phyloP scores from a whole-genome alignment of 2,888 invertebrate species.

The Pherbina coryleti region DNA sequence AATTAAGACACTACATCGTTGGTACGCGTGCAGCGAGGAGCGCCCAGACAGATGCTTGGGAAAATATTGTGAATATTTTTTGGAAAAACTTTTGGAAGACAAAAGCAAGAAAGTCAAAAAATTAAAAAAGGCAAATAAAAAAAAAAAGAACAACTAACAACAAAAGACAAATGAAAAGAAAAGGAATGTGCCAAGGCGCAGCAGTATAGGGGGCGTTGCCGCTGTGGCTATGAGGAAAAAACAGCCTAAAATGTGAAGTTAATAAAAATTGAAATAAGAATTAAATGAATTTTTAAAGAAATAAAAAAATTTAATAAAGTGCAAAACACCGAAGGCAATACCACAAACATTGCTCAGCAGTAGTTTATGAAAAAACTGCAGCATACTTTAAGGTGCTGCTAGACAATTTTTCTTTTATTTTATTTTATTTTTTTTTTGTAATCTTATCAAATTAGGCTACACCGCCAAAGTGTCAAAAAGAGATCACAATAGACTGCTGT shows the following conservation, averaged over 20 bases:
- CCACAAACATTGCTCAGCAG: not conserved
- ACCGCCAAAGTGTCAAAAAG: not conserved
- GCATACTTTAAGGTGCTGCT: conserved; percentile 35
- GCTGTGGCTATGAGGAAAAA: not conserved
- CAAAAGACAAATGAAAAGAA: conserved; percentile 36
- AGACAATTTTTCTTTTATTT: not conserved
- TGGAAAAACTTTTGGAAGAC: not conserved
- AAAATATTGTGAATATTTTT: not conserved
- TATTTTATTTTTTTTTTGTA: not conserved
- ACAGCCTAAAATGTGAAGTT: not conserved
- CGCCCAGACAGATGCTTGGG: not conserved
- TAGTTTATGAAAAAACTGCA: conserved; percentile 30
- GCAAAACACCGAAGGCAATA: not conserved
- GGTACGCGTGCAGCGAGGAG: conserved; percentile 35
- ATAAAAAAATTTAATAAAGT: not conserved
- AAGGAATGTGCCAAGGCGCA: no score
- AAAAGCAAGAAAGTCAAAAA: conserved; percentile 32
- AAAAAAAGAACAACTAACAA: conserved; percentile 31
- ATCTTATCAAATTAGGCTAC: not conserved
- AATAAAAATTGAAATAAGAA: not conserved
- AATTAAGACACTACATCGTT: conserved; percentile 19
- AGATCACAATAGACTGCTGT: not conserved
- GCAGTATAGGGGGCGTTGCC: not conserved
- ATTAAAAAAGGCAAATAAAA: conserved; percentile 6
- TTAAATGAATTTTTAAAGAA: not conserved